Evolutionary conservation across 1,140 invertebrate genomes (phyloP), one percentile per base, ranked within the genome.

Genomic region (Meloidogyne floridensis): DNA sequence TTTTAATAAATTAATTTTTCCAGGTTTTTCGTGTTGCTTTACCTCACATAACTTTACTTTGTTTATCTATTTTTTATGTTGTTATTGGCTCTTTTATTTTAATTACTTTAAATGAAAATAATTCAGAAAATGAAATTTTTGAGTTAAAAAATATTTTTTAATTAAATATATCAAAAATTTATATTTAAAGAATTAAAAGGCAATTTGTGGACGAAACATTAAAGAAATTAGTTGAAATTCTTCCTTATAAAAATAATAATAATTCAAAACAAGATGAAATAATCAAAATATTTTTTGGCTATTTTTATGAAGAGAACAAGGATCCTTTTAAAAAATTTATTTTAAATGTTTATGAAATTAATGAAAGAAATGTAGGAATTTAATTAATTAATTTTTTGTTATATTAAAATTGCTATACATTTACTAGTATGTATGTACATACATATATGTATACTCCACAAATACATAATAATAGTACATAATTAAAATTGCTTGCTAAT

Each of bases 1-100:
- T 56, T n/a, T 18, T 73, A 84, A 20, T 32, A 42, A 9, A 43
- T 32, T 54, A 20, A 20, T 59, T 74, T 54, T 32, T 3, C 15
- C 47, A 89, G 88, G 88, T 89, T 8, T 82, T 89, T 20, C 86
- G 89, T 11, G 84, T 90, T 15, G 87, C 88, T n/a, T 80, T 89
- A 53, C 88, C 88, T 20, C 88, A 89, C 73, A 86, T 89, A n/a
- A 87, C 83, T n/a, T 80, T 89, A 59, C 77, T 89, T n/a, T 69
- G 90, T 32, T 85, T 89, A 70, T 90, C 88, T 20, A 76, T 89
- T 15, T 59, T 79, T 18, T 89, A 90, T 81, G 88, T 89, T 15
- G 47, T 90, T 18, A 56, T 86, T 43, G 87, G 87, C 11, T 87
- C 87, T 54, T 86, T 83, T 80, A 86, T 88, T 69, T 75, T 89